These are phyloP conservation scores for Alcedo quadribrachys DNA, from an alignment of 2,797 vertebrate species.

Conservation along the genomic window DNA sequence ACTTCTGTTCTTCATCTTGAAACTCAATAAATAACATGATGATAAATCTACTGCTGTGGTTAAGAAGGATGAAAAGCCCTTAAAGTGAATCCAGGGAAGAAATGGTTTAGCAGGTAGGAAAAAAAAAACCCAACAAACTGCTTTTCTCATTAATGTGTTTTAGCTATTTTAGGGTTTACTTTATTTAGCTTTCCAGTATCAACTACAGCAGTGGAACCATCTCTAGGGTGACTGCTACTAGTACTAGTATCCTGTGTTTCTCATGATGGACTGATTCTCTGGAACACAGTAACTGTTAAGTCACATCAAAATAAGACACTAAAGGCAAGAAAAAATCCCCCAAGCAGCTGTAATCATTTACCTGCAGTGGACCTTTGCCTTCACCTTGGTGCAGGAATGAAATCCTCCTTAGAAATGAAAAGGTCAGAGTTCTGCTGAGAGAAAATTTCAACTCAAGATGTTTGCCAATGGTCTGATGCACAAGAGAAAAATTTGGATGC, in stretches of 20 bases:
- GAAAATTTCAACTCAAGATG: neutral
- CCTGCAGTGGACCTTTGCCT: neutral
- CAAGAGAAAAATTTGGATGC: neutral
- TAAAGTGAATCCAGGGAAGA: neutral
- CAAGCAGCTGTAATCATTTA: neutral
- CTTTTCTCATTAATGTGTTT: neutral
- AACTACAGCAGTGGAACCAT: neutral
- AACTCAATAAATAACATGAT: neutral
- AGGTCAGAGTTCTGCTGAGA: neutral
- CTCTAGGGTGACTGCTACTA: neutral
- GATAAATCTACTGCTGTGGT: neutral
- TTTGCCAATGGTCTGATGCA: neutral
- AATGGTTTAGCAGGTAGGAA: neutral
- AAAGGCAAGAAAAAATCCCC: neutral
- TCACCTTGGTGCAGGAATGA: neutral
- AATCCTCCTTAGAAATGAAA: neutral
- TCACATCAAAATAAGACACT: neutral
- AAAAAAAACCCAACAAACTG: neutral
- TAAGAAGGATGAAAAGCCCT: neutral
- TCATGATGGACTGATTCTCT: rapidly evolving
- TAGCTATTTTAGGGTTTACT: neutral
- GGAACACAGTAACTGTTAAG: neutral
- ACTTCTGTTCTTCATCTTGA: neutral
- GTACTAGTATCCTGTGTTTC: neutral
- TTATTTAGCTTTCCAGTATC: neutral